Conservation (phyloP, 1,140 invertebrate genomes). For the Chelonus insularis region DNA sequence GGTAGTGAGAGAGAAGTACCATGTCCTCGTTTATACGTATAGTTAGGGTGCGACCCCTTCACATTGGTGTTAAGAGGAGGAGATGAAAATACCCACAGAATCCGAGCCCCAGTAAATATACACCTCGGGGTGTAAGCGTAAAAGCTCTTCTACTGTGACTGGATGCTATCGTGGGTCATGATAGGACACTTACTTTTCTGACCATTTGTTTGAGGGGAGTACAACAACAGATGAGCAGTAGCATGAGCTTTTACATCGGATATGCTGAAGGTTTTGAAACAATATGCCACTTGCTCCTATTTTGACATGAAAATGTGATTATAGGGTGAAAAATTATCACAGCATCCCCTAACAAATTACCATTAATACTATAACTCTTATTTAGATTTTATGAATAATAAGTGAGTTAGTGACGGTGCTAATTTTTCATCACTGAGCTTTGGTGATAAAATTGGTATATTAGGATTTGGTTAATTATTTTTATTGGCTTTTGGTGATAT, state of each 20-base stretch:
- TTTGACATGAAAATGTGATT: neutral
- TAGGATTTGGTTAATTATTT: too few species aligned
- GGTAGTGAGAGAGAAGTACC: neutral
- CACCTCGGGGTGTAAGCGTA: neutral
- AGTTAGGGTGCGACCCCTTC: conserved; percentile 41
- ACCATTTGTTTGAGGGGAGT: conserved; percentile 39
- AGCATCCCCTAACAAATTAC: too few species aligned
- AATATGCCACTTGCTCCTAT: conserved; percentile 43
- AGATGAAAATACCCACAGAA: conserved; percentile 48
- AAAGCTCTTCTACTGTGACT: conserved; percentile 20
- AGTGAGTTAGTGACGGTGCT: too few species aligned
- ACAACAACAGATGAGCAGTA: neutral
- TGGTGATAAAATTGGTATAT: too few species aligned
- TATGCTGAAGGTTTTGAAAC: conserved; percentile 31
- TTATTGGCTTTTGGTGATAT: too few species aligned
- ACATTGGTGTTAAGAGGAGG: conserved; percentile 17
- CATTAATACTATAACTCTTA: too few species aligned
- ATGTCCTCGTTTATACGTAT: neutral
- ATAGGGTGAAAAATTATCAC: conserved; percentile 3
- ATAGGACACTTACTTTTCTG: conserved; percentile 46
- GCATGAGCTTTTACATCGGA: neutral
- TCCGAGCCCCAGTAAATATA: conserved; percentile 36
- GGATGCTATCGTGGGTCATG: conserved; percentile 40
- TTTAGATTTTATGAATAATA: too few species aligned
- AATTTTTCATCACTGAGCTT: too few species aligned